Base-by-base conservation (phyloP, 30 jellyfish, hydroid and myxozoan genomes). In the Pelagia noctiluca region DNA sequence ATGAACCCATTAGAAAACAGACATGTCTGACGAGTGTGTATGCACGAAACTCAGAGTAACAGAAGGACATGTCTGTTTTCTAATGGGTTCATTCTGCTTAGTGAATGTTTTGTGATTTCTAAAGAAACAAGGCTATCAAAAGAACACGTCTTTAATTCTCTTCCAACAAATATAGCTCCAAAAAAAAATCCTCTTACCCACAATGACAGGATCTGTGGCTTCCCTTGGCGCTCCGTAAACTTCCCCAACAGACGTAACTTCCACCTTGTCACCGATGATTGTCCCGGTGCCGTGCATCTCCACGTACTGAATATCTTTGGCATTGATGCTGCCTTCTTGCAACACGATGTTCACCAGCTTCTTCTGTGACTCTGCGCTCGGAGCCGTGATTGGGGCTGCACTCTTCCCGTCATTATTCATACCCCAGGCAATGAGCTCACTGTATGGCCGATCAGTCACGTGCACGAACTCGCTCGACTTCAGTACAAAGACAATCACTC, bases 261-360 rank as follows among this genome's bases (percentile, higher is more conserved):
- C 92, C 13, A 82, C 92, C 32, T 35, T 37, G 63, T 82, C 92
- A 1, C 92, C 92, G 28, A 82, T 82, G 12, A 63, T 42, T 1
- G 92, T 82, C 30, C 92, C 92, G 18, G 92, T 82, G 24, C 92
- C 92, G 70, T 82, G 92, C 79, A 70, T 50, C 42, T 82, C 92
- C 47, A 82, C 61, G 47, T 67, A 82, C 33, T 82, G 84, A 28
- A 82, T 78, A 66, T 69, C 85, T 31, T 35, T 8, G 32, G 84
- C 68, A 23, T 16, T 50, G 1, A 82, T 62, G 38, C 63, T 66
- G 0, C 79, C 85, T 21, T 49, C 79, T 29, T 48, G 74, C n/a
- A 68, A 36, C n/a, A 53, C 82, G n/a, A 21, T 42, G 18, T 38
- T 16, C 81, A 82, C 48, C 50, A 82, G 35, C 3, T 16, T 35